Evolutionary conservation across 1,140 invertebrate species (phyloP).

Genomic region (Cyclina sinensis): DNA sequence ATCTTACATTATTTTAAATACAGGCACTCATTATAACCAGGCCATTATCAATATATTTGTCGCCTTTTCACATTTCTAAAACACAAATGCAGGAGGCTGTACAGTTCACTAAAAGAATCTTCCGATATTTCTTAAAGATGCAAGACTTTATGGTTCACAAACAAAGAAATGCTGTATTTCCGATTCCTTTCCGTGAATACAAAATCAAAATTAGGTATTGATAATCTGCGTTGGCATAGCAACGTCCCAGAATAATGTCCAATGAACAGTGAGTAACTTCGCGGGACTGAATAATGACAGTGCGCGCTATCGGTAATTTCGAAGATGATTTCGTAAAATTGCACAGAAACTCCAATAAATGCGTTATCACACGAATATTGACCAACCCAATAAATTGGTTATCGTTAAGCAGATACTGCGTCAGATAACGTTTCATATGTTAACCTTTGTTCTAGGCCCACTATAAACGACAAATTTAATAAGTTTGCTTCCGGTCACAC

Average conservation of each 20-base stretch:
- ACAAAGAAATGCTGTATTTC: constrained; percentile 15
- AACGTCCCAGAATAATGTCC: constrained; percentile 40
- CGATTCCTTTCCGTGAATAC: constrained; percentile 26
- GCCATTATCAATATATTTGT: no score
- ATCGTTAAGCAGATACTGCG: no score
- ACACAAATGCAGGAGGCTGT: no score
- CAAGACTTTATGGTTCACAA: not conserved
- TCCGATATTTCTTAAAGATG: not conserved
- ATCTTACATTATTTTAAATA: no score
- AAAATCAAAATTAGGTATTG: constrained; percentile 34
- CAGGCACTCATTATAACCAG: no score
- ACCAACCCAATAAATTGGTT: no score
- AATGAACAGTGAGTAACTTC: not conserved
- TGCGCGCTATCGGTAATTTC: not conserved
- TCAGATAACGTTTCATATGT: no score
- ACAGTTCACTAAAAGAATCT: not conserved
- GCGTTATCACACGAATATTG: not conserved
- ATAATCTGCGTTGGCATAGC: constrained; percentile 32
- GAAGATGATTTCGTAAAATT: not conserved
- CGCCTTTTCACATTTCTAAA: no score
- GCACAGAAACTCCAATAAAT: not conserved
- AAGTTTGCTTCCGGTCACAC: no score
- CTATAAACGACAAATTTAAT: no score
- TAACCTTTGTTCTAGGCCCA: no score
- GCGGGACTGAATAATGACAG: not conserved